These are phyloP conservation scores for Artemisiospiza belli DNA, from an alignment of 2,113 vertebrate species.

Conservation along the genomic window DNA sequence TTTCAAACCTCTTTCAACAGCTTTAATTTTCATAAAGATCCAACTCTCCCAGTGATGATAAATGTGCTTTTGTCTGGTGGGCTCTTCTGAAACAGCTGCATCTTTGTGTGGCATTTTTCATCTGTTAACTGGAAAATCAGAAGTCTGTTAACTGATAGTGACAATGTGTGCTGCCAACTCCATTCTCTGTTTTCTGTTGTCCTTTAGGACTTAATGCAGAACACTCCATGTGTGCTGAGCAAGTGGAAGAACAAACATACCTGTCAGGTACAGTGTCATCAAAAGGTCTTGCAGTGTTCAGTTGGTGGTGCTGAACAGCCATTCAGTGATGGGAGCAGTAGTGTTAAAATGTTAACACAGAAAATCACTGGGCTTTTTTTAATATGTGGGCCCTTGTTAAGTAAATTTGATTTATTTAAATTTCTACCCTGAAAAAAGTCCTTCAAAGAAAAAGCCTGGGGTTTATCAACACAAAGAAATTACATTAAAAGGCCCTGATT, in stretches of 20 bases:
- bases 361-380: not conserved
- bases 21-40: conserved; percentile 91
- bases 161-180: conserved; percentile 53
- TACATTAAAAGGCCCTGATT: not conserved
- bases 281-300: conserved; percentile 57
- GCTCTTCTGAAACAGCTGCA: conserved; percentile 80
- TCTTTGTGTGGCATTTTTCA: conserved; percentile 81
- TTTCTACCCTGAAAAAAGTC: not conserved
- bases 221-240: conserved; percentile 84
- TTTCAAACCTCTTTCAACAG: conserved; percentile 89
- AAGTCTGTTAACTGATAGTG: conserved; percentile 64
- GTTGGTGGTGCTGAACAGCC: conserved; percentile 42
- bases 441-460: not conserved
- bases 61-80: conserved; percentile 80
- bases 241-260: conserved; percentile 92
- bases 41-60: conserved; percentile 79
- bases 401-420: conserved; percentile 19
- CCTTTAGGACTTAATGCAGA: conserved; percentile 90
- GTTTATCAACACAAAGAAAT: not conserved
- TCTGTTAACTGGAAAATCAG: conserved; percentile 66
- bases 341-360: conserved; percentile 46
- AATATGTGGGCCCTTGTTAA: conserved; percentile 2
- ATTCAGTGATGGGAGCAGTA: conserved; percentile 20
- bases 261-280: conserved; percentile 90
- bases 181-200: conserved; percentile 72